Evolutionary conservation across 1,140 invertebrate species (phyloP), one percentile per base, ranked within the genome.

Genomic region (Zaprionus africanus): DNA sequence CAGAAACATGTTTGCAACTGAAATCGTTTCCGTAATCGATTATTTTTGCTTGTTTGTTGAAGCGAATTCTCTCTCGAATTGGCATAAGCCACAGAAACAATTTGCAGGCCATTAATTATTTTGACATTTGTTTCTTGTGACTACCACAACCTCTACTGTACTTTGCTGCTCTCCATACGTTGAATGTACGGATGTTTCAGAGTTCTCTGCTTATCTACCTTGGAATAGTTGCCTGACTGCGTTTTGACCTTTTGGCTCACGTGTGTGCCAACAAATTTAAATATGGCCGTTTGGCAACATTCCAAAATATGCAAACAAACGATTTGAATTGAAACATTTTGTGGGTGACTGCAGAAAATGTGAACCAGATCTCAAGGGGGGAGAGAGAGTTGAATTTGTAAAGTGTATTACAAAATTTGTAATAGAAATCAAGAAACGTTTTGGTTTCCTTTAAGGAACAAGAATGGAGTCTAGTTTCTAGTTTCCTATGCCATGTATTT

Each of bases 21-120:
- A 15, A 15, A 41, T 41, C 13, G 38, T 12, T 13, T 13, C 15
- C 12, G 15, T 41, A 5, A 15, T 15, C 15, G 38, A 41, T 41
- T n/a, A n/a, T 41, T 13, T n/a, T 31, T 0, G 2, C 7, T 31
- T 31, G 7, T 31, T 31, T 31, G 28, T 9, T 41, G 4, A 5
- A 6, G 4, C 0, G 1, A 41, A 41, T 41, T 41, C 38, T 51
- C 12, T 5, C 19, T 22, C 3, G 85, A 78, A 77, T 80, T 78
- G 84, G 74, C 68, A 75, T 57, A 69, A 53, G 78, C 78, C 75
- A 70, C 51, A 70, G 76, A 64, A 81, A 17, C 70, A 79, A 54
- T 86, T 82, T 53, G 79, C 83, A 76, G 76, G 53, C 68, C 82
- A 79, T 78, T 86, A 86, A 86, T 86, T 76, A 82, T 86, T 86